Conservation (phyloP, 1,140 invertebrate genomes). For the Drosophila mayri region DNA sequence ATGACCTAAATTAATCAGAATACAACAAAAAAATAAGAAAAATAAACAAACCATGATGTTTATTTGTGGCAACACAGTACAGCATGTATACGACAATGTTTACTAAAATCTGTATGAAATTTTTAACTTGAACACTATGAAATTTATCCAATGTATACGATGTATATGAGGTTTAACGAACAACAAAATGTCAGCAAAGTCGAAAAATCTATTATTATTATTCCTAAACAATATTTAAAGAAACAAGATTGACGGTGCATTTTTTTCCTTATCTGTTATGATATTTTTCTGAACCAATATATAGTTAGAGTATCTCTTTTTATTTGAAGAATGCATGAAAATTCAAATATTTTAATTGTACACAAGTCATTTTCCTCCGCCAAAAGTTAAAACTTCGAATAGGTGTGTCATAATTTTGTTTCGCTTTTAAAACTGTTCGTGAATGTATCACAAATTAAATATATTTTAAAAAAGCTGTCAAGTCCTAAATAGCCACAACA, state of each 20-base stretch:
- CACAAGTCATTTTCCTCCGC: neutral
- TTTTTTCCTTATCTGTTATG: constrained; percentile 1
- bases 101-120: constrained; percentile 34
- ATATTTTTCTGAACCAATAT: no score
- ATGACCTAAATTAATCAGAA: constrained; percentile 7
- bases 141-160: constrained; percentile 39
- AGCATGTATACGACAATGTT: constrained; percentile 39
- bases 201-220: constrained; percentile 1
- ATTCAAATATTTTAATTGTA: neutral
- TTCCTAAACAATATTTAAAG: neutral
- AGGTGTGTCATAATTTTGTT: neutral
- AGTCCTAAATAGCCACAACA: neutral
- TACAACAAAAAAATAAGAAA: neutral
- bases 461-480: neutral
- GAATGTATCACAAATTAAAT: neutral
- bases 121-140: constrained; percentile 32
- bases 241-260: neutral
- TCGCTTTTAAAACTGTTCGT: neutral
- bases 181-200: constrained; percentile 1
- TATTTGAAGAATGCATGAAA: neutral
- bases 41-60: constrained; percentile 25
- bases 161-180: constrained; percentile 12
- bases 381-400: neutral
- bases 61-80: constrained; percentile 30
- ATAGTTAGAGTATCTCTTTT: neutral